These are phyloP conservation scores for Drosophila ambigua DNA, from an alignment of 1,140 invertebrate genomes.

Conservation along the genomic window DNA sequence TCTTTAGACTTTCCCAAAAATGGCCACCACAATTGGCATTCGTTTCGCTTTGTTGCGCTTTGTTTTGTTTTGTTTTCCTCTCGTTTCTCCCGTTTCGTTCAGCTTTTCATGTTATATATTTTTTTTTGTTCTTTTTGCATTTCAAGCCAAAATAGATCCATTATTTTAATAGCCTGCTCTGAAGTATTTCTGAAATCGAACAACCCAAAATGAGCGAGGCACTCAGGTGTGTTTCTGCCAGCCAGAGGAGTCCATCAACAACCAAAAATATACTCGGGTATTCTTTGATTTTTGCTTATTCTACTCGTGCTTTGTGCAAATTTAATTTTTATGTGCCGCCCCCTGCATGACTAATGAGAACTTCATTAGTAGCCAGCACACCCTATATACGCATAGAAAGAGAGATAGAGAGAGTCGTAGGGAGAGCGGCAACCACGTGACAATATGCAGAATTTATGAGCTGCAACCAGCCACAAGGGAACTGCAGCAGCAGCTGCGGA, in stretches of 20 bases:
- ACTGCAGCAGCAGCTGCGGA: slow-evolving; percentile 35
- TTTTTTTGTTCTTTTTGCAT: slow-evolving; percentile 32
- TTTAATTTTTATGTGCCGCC: slow-evolving; percentile 49
- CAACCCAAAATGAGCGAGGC: slow-evolving; percentile 7
- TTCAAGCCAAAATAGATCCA: slow-evolving; percentile 73
- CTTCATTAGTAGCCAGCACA: slow-evolving; percentile 58
- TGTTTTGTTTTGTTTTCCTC: slow-evolving; percentile 21
- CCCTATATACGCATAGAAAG: no score
- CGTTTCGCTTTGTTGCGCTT: slow-evolving; percentile 36
- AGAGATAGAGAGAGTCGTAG: not conserved
- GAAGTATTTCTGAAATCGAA: slow-evolving; percentile 78
- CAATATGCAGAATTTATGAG: slow-evolving; percentile 57
- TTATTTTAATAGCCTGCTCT: slow-evolving; percentile 79
- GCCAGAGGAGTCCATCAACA: slow-evolving; percentile 12
- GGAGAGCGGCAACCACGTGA: slow-evolving; percentile 42
- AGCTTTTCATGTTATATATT: slow-evolving; percentile 9
- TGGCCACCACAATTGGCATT: slow-evolving; percentile 44
- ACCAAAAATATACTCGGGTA: slow-evolving; percentile 43
- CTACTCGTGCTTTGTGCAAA: slow-evolving; percentile 17
- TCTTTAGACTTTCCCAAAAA: slow-evolving; percentile 40
- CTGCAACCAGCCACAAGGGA: slow-evolving; percentile 11
- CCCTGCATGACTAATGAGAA: slow-evolving; percentile 67
- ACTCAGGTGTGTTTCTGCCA: slow-evolving; percentile 26
- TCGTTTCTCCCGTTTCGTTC: slow-evolving; percentile 10
- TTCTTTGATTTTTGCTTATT: slow-evolving; percentile 13